Evolutionary conservation across 2,888 invertebrate genomes (phyloP).

Genomic region (Agriotes lineatus): DNA sequence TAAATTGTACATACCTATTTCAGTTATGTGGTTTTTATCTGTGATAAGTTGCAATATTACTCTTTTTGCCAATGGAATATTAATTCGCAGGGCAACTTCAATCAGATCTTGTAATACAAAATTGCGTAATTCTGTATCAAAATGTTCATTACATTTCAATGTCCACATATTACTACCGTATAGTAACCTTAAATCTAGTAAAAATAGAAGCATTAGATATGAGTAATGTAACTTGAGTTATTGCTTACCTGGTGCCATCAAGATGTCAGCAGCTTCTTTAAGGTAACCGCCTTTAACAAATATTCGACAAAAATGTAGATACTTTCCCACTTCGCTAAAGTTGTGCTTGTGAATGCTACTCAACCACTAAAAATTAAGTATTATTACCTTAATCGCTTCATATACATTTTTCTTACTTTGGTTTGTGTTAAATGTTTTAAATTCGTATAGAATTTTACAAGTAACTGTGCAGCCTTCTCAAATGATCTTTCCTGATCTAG

Average conservation of each 20-base stretch:
- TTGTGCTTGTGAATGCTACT: not conserved
- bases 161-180: too few species aligned
- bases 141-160: too few species aligned
- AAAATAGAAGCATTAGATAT: too few species aligned
- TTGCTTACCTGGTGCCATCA: constrained; percentile 19
- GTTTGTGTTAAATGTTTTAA: not conserved
- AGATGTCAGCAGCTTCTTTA: constrained; percentile 16
- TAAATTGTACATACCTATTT: too few species aligned
- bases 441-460: not conserved
- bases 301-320: constrained; percentile 29
- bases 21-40: too few species aligned
- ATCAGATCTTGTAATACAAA: too few species aligned
- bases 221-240: not conserved
- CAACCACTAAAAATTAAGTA: constrained; percentile 27
- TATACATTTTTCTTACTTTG: constrained; percentile 14
- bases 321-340: constrained; percentile 23
- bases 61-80: too few species aligned
- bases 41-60: too few species aligned
- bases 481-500: not conserved
- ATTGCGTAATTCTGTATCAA: too few species aligned
- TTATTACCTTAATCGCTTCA: not conserved
- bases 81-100: too few species aligned
- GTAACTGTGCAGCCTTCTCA: not conserved
- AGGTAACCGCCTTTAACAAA: constrained; percentile 20
- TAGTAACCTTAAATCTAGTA: too few species aligned